phyloP scores from a whole-genome alignment of 2,888 invertebrate genomes.

The Agrochola lota region DNA sequence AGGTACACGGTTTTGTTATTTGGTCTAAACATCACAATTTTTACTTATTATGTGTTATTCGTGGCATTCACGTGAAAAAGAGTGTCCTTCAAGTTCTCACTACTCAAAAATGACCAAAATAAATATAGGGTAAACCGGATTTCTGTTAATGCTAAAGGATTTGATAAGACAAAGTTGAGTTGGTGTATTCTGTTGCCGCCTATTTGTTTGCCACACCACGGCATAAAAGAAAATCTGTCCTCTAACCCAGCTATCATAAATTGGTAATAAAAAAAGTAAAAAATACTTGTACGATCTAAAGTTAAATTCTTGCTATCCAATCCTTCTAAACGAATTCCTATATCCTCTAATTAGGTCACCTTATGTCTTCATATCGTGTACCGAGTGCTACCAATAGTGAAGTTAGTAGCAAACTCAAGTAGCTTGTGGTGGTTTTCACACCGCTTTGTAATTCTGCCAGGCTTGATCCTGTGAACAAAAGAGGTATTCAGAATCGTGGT shows the following conservation, averaged over 20 bases:
- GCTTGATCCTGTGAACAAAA: constrained; percentile 82
- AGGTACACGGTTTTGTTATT: background rate
- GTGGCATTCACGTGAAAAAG: background rate
- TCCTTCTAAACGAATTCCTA: constrained; percentile 50
- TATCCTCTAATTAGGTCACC: constrained; percentile 81
- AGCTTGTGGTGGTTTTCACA: constrained; percentile 84
- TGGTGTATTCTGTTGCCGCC: no score
- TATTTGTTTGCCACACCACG: no score
- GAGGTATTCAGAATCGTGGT: constrained; percentile 19
- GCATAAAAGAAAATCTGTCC: no score
- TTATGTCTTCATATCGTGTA: constrained; percentile 77
- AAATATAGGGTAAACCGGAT: background rate
- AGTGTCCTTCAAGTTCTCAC: background rate
- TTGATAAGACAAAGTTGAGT: no score
- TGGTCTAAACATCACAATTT: background rate
- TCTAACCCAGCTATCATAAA: no score
- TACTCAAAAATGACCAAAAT: background rate
- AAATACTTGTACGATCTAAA: constrained; percentile 17
- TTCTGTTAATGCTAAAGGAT: no score
- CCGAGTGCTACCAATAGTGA: constrained; percentile 77
- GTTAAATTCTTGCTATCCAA: constrained; percentile 54
- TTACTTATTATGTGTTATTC: background rate
- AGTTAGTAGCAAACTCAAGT: constrained; percentile 79
- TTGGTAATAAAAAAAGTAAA: background rate
- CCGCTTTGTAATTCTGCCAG: constrained; percentile 87